phyloP scores from a whole-genome alignment of 2,888 invertebrate species.

The Lasiommata megera region DNA sequence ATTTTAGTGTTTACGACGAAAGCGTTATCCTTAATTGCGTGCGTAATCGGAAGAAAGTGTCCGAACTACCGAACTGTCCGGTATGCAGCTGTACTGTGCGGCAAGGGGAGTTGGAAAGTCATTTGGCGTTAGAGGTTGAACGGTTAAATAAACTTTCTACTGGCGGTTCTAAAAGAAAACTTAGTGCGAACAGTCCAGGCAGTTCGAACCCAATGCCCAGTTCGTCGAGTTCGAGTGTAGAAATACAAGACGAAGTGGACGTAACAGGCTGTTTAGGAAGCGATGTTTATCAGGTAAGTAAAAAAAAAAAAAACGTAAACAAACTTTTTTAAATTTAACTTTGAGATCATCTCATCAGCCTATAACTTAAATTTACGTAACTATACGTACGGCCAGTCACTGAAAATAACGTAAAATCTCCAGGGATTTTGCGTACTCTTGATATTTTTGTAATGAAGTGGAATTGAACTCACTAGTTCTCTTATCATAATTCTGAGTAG shows the following conservation, averaged over 20 bases:
- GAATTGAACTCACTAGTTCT: no score
- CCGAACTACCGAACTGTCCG: conserved; percentile 90
- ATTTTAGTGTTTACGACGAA: conserved; percentile 56
- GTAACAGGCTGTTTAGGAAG: conserved; percentile 68
- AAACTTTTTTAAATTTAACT: no score
- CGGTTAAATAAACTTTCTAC: conserved; percentile 60
- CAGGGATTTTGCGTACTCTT: no score
- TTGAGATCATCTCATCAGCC: no score
- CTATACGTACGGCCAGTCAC: no score
- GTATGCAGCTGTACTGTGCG: conserved; percentile 93
- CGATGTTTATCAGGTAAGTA: conserved; percentile 69
- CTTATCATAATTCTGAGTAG: no score
- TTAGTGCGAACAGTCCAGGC: conserved; percentile 53
- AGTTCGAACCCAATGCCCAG: conserved; percentile 49
- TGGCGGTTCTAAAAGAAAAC: conserved; percentile 58
- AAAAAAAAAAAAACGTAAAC: conserved; percentile 2
- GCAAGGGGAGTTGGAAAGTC: conserved; percentile 90
- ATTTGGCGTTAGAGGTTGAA: conserved; percentile 88
- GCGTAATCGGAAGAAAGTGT: conserved; percentile 82
- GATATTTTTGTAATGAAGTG: no score
- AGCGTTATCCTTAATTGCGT: conserved; percentile 71
- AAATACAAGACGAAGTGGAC: conserved; percentile 58
- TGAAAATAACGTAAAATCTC: no score
- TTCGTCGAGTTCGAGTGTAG: conserved; percentile 45
- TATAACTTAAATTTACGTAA: no score